A percentile compares a stretch with the other conserved stretches of the same genome.
These are phyloP conservation scores for Drosophila mulleri DNA, from an alignment of 2,888 invertebrate species.

Conservation along the genomic window DNA sequence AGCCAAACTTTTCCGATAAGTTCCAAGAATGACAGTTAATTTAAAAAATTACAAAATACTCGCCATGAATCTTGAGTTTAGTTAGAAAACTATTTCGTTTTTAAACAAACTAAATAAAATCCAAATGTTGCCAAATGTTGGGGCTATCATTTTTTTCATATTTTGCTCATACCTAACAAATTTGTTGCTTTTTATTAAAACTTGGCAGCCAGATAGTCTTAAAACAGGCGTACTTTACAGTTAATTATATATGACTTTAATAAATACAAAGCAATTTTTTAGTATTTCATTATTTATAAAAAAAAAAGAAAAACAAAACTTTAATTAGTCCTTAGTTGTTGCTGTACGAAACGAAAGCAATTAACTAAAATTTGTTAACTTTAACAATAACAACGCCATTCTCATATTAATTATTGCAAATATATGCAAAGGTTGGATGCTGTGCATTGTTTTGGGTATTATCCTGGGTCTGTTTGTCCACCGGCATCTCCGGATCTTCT, in stretches of 20 bases:
- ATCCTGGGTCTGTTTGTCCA: conserved; percentile 80
- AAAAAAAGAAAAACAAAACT: not conserved
- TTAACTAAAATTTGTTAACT: not conserved
- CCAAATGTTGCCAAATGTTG: not conserved
- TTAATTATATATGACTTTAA: too few species aligned
- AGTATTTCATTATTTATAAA: not conserved
- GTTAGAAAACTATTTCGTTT: not conserved
- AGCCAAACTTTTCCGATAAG: not conserved
- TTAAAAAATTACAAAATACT: not conserved
- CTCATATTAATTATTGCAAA: conserved; percentile 61
- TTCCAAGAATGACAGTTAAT: not conserved
- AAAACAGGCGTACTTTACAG: too few species aligned
- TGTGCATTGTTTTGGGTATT: conserved; percentile 83
- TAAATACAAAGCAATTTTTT: not conserved
- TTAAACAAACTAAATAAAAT: not conserved
- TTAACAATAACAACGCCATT: not conserved
- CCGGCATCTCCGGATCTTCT: conserved; percentile 85
- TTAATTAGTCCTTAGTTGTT: not conserved
- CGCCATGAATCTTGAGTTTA: not conserved
- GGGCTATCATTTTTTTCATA: too few species aligned
- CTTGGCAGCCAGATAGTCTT: too few species aligned
- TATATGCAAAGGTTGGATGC: conserved; percentile 69
- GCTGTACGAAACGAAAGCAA: not conserved
- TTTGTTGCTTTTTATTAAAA: too few species aligned
- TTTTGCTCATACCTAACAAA: too few species aligned